Percentiles rank a stretch among this genome's conserved stretches.
Evolutionary conservation across 2,888 invertebrate genomes (phyloP).

Genomic region (Coleophora flavipennella): DNA sequence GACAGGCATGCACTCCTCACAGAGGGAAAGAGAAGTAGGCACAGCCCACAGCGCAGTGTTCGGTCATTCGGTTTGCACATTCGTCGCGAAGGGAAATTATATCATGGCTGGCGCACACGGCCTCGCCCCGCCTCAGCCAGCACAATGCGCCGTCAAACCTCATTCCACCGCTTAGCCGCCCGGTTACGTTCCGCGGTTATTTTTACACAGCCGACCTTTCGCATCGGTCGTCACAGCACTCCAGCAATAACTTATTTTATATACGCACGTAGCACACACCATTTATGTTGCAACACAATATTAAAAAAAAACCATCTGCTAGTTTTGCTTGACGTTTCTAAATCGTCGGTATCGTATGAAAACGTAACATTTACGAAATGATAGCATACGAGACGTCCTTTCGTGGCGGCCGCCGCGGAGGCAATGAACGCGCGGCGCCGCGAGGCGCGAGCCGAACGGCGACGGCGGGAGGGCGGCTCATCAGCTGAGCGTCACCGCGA

Average conservation of each 20-base stretch:
- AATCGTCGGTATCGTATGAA: conserved; percentile 15
- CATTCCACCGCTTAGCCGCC: conserved; percentile 69
- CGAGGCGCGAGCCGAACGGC: conserved; percentile 52
- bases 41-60: conserved; percentile 55
- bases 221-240: conserved; percentile 70
- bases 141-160: conserved; percentile 72
- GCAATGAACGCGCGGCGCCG: conserved; percentile 76
- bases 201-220: conserved; percentile 73
- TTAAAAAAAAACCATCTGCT: conserved; percentile 24
- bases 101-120: conserved; percentile 69
- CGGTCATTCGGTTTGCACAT: conserved; percentile 63
- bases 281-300: conserved; percentile 32
- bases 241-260: conserved; percentile 44
- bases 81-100: conserved; percentile 70
- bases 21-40: conserved; percentile 61
- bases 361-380: conserved; percentile 23
- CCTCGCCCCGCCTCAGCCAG: conserved; percentile 69
- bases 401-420: conserved; percentile 75
- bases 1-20: conserved; percentile 34
- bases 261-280: conserved; percentile 58
- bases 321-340: conserved; percentile 5
- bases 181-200: conserved; percentile 73
- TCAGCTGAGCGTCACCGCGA: conserved; percentile 74
- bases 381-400: conserved; percentile 48
- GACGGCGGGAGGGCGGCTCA: conserved; percentile 53